Evolutionary conservation across 2,888 invertebrate species (phyloP), one percentile per base, ranked within the genome.

Genomic region (Bombylius discolor): DNA sequence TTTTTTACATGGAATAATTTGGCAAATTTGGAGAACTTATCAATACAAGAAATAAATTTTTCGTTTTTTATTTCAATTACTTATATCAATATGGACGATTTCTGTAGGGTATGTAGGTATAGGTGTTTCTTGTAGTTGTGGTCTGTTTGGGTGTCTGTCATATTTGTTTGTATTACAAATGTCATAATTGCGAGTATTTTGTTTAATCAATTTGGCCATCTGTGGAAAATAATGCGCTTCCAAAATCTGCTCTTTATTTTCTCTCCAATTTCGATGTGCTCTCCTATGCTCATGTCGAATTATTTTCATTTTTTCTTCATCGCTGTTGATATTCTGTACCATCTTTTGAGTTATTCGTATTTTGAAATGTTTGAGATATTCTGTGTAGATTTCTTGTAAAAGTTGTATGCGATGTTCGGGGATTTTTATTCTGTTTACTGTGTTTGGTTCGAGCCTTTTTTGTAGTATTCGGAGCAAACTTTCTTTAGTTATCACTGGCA

Each of bases 101-200:
- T 50, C 46, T 7, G 55, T 47, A 5, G 51, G 51, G 32, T 51
- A 47, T 51, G 45, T 39, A n/a, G 56, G 52, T n/a, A 56, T 48
- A 34, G 54, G 54, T 45, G 54, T 59, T 44, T 49, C 47, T 34
- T 59, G 58, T 13, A 56, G 44, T 44, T 56, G 47, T 1, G 48
- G 56, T 31, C 49, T 53, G 4, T 51, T 5, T 12, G 57, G 57
- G 49, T 51, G 55, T 6, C 55, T 33, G 45, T 57, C 57, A 8
- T 55, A 57, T 39, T 59, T 59, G 36, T 33, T 53, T 13, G 44
- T 13, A 11, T 51, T 54, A 46, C 55, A 60, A 5, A 49, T 52
- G 11, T 58, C 52, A 39, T 52, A 55, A 42, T 6, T 31, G 42
- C 9, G 44, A 11, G 31, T 52, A 46, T 32, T 55, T 45, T 52